Evolutionary conservation across 2,888 invertebrate species (phyloP), one percentile per base, ranked within the genome.

Genomic region (Pammene aurita): DNA sequence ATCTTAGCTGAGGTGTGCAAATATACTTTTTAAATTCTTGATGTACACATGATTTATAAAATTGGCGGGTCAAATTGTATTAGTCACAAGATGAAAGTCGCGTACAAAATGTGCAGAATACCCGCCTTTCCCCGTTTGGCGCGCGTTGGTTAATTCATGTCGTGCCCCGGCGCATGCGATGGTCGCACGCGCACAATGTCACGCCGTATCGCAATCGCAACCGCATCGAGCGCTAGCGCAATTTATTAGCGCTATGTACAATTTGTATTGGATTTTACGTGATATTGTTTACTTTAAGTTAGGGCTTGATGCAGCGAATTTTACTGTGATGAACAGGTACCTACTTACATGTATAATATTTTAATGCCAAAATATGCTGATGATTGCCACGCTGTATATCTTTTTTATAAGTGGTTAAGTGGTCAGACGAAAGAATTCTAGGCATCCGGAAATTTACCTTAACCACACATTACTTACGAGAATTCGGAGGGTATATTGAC

Each of bases 141-240:
- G 48, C 48, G 54, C 62, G 61, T 61, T 62, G 54, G 54, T 48
- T 63, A 52, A 35, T 67, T 14, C 46, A 61, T 61, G 61, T 65
- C 74, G 72, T 74, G 72, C 72, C 71, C 70, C 70, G 71, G 76
- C 76, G 73, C 74, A 72, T 67, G 73, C 61, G 72, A 68, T 73
- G 76, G 78, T 79, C 77, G 75, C 80, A 75, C 77, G 75, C 78
- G 76, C 73, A 73, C 73, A 76, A 76, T 77, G 75, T 72, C 74
- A 71, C 67, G 62, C 74, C 73, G 52, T 63, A 63, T 58, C 46
- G 46, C 46, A 26, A 56, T 56, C 63, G 67, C 57, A 63, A 58
- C 62, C 42, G 57, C 58, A 7, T 60, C 58, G 54, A 35, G 14
- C 58, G 42, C 52, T 66, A 50, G 50, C 38, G 18, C 38, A 50